Percentiles rank a stretch among this genome's conserved stretches.
Conservation (phyloP, 2,888 invertebrate genomes). For the Incurvaria masculella region DNA sequence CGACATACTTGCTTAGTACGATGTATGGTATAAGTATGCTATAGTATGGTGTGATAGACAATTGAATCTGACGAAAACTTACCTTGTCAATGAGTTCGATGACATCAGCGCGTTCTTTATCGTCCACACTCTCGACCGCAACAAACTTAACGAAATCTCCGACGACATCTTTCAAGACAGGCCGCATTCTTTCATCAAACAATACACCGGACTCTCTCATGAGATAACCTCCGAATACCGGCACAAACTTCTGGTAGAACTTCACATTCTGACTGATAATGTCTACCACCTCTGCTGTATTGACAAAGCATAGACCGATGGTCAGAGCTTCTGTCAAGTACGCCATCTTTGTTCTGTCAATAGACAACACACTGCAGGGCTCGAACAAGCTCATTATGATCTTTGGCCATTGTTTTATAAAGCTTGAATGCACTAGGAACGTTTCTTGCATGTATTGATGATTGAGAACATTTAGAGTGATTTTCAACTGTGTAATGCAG, state of each 20-base stretch:
- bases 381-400: constrained; percentile 1
- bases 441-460: constrained; percentile 1
- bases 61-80: no score
- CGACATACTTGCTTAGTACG: no score
- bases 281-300: constrained; percentile 16
- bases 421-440: neutral
- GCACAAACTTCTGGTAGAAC: constrained; percentile 22
- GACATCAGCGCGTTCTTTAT: constrained; percentile 16
- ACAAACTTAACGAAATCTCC: constrained; percentile 22
- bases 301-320: constrained; percentile 21
- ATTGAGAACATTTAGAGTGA: constrained; percentile 17
- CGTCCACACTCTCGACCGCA: constrained; percentile 18
- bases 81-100: constrained; percentile 27
- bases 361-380: constrained; percentile 6
- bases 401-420: constrained; percentile 8
- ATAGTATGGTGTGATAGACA: no score
- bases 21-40: no score
- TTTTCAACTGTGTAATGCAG: constrained; percentile 16
- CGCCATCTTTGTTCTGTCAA: constrained; percentile 15
- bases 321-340: constrained; percentile 22
- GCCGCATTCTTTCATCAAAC: constrained; percentile 16
- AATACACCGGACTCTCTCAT: constrained; percentile 20
- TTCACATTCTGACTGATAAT: constrained; percentile 16
- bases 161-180: constrained; percentile 18
- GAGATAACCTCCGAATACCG: constrained; percentile 20